phyloP scores from a whole-genome alignment of 2,113 vertebrate species.

The Stigmatopora argus region DNA sequence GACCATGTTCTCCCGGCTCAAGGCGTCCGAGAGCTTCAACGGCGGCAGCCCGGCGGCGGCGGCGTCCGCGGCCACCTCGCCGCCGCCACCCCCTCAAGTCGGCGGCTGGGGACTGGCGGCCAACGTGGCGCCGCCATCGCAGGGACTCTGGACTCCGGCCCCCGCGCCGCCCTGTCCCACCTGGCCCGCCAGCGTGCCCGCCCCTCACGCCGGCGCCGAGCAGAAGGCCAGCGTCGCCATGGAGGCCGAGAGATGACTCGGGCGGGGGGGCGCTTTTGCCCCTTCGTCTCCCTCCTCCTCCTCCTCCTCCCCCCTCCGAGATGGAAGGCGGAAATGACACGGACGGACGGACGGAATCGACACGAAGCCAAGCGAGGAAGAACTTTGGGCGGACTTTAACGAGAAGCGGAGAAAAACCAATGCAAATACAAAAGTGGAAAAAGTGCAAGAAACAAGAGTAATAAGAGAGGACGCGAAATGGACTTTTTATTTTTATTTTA shows the following conservation, averaged over 20 bases:
- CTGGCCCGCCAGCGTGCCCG: slow-evolving; percentile 76
- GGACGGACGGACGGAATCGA: slow-evolving; percentile 48
- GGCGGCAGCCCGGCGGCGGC: slow-evolving; percentile 79
- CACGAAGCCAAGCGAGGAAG: slow-evolving; percentile 64
- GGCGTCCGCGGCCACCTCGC: slow-evolving; percentile 73
- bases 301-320: neutral
- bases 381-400: slow-evolving; percentile 65
- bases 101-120: slow-evolving; percentile 74
- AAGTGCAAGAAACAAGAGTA: slow-evolving; percentile 55
- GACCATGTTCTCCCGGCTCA: slow-evolving; percentile 96
- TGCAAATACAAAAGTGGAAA: slow-evolving; percentile 54
- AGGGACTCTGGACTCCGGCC: slow-evolving; percentile 84
- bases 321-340: slow-evolving; percentile 19
- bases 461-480: slow-evolving; percentile 65
- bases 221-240: slow-evolving; percentile 87
- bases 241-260: slow-evolving; percentile 97
- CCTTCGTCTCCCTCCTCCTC: slow-evolving; percentile 35
- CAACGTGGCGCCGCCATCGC: slow-evolving; percentile 69
- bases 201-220: slow-evolving; percentile 73
- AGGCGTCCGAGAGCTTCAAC: slow-evolving; percentile 87
- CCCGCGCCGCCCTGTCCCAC: slow-evolving; percentile 72
- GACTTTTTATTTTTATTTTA: too few species aligned
- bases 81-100: slow-evolving; percentile 78
- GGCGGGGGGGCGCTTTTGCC: neutral
- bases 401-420: slow-evolving; percentile 65